These are phyloP conservation scores for Meloidogyne exigua DNA, from an alignment of 1,140 invertebrate genomes.

Conservation along the genomic window DNA sequence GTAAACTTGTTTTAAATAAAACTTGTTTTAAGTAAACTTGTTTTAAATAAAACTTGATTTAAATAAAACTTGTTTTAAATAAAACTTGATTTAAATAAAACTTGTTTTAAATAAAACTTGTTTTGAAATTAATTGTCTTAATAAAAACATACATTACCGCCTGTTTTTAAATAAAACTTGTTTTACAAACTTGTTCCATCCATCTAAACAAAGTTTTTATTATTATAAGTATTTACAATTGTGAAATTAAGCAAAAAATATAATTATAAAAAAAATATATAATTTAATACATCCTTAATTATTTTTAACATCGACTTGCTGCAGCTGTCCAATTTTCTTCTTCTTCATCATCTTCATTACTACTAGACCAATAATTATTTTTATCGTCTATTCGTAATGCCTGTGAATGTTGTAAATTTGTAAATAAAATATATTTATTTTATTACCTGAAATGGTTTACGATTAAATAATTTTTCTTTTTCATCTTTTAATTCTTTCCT, in stretches of 20 bases:
- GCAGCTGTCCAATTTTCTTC: constrained; percentile 7
- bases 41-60: too few species aligned
- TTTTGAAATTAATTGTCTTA: too few species aligned
- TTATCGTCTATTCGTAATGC: background rate
- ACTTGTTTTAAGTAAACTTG: too few species aligned
- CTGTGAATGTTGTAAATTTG: background rate
- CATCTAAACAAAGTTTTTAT: too few species aligned
- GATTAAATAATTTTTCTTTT: background rate
- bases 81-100: background rate
- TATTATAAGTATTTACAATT: background rate
- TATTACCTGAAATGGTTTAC: background rate
- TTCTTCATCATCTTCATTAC: background rate
- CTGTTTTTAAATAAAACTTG: too few species aligned
- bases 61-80: background rate
- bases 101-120: too few species aligned
- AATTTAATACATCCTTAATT: background rate
- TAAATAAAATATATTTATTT: background rate
- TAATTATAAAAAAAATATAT: background rate
- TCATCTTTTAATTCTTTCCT: background rate
- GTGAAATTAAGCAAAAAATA: background rate
- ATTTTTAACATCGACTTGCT: background rate
- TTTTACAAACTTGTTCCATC: background rate
- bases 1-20: background rate
- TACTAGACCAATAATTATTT: background rate
- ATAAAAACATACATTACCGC: too few species aligned